Evolutionary conservation across 2,888 invertebrate species (phyloP), one percentile per base, ranked within the genome.

Genomic region (Chironomus riparius): DNA sequence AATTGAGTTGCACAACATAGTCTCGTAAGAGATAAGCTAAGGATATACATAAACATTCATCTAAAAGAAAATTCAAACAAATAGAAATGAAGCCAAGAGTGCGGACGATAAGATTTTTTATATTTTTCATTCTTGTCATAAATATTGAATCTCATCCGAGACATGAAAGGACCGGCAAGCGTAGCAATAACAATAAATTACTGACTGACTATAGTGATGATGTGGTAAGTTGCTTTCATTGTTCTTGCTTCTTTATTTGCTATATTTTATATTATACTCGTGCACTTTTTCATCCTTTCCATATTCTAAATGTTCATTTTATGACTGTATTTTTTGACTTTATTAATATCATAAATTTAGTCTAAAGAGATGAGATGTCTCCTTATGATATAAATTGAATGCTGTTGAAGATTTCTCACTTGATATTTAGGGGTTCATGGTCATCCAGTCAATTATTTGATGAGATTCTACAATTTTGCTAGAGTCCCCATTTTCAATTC

Each of bases 151-250:
- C 71, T 47, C 61, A 56, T 71, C 61, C 71, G n/a, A n/a, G 50
- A 61, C 71, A 71, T 71, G 56, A 47, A 56, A 10, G 24, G 21
- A 65, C 7, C 65, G 65, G 21, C 65, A 24, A 65, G 21, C 65
- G 10, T 7, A 71, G 61, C 28, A 47, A 71, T 61, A 61, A 56
- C 71, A 50, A 71, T 56, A 71, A 56, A 56, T 24, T 50, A 24
- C 15, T 47, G 13, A 71, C 50, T 56, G 71, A 71, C 24, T 71
- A 47, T 61, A 71, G 71, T 61, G 71, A 71, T 71, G 71, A 50
- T 28, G 71, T 71, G 71, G 71, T 71, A 56, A 71, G 71, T 48
- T 56, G 18, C 56, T 15, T 56, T 13, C 47, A 65, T 24, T 65
- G 65, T 70, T 47, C 47, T 70, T 70, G 10, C 38, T 38, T 10